Evolutionary conservation across 92 coral and sea anemone genomes (phyloP), one percentile per base, ranked within the genome.

Genomic region (Epizoanthus stellaris): DNA sequence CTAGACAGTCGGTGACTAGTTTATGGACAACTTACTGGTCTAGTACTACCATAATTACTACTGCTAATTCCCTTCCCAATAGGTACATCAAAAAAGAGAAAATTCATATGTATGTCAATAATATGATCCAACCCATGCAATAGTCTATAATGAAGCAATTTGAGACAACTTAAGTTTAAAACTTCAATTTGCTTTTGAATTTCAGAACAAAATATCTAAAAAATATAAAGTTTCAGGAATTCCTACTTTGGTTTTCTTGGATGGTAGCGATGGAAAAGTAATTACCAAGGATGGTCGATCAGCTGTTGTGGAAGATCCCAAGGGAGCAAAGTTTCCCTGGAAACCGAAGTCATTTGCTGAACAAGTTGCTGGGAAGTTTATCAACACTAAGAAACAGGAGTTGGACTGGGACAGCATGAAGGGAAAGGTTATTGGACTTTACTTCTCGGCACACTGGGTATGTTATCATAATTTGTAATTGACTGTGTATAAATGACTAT

Each of bases 381-480:
- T 91, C 42, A 90, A 87, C 85, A 86, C 77, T 56, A 68, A 91
- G 47, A 84, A 88, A 7, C 86, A 83, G 62, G 91, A 89, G 81
- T 89, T 84, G 16, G 69, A 88, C 75, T 88, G 89, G 47, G 91
- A 89, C 0, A 93, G 95, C 47, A 81, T 96, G 66, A 82, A 89
- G 59, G 98, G 96, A 39, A 96, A 96, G 75, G 94, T 96, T 15
- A 21, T 92, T 8, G 99, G 94, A 30, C 82, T 92, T 9, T 96
- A 96, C 85, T 96, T 96, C 82, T 96, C 99, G 17, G 99, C 99
- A 12, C 99, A 96, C 87, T 96, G 99, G 99, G 99, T 96, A 89
- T 77, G 98, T 71, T 77, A 3, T 77, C 39, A 11, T 11, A 4
- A 52, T 9, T 52, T 20, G 9, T 25, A 30, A 1, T 36, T 76